Conservation (phyloP, 2,113 vertebrate species). For the Vanacampus margaritifer region DNA sequence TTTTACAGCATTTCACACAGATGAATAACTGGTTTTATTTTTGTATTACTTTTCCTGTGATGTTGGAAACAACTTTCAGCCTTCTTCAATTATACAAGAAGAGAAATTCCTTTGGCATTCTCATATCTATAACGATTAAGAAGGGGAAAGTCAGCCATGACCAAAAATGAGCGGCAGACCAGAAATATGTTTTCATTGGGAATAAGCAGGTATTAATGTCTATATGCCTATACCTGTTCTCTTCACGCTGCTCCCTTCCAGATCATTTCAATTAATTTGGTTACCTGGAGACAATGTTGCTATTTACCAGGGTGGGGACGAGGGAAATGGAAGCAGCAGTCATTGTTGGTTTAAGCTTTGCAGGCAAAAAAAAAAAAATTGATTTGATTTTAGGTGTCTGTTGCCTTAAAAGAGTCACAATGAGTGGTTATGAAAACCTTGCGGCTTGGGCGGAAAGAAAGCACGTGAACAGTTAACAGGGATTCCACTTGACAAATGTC, state of each 20-base stretch:
- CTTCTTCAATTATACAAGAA: conserved; percentile 34
- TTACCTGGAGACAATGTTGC: conserved; percentile 68
- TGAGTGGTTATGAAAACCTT: conserved; percentile 40
- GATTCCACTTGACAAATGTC: not conserved
- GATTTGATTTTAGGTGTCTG: conserved; percentile 36
- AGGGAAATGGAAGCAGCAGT: conserved; percentile 30
- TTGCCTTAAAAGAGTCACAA: conserved; percentile 29
- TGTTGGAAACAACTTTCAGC: not conserved
- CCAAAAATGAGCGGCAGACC: conserved; percentile 26
- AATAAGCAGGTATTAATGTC: conserved; percentile 44
- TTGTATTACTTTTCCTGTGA: not conserved
- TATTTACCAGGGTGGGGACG: conserved; percentile 64
- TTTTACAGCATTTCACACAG: not conserved
- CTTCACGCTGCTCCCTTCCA: conserved; percentile 33
- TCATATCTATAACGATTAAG: conserved; percentile 40
- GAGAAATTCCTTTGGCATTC: conserved; percentile 55
- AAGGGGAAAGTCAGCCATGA: conserved; percentile 12
- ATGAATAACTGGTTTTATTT: not conserved
- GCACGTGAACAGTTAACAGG: not conserved
- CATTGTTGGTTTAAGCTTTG: conserved; percentile 60
- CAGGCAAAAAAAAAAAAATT: conserved; percentile 42
- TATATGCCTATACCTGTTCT: conserved; percentile 59
- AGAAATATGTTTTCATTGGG: conserved; percentile 30
- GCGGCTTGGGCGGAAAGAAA: conserved; percentile 37
- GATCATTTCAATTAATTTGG: conserved; percentile 60